Conservation (phyloP, 1,140 invertebrate species). For the Homalodisca vitripennis region DNA sequence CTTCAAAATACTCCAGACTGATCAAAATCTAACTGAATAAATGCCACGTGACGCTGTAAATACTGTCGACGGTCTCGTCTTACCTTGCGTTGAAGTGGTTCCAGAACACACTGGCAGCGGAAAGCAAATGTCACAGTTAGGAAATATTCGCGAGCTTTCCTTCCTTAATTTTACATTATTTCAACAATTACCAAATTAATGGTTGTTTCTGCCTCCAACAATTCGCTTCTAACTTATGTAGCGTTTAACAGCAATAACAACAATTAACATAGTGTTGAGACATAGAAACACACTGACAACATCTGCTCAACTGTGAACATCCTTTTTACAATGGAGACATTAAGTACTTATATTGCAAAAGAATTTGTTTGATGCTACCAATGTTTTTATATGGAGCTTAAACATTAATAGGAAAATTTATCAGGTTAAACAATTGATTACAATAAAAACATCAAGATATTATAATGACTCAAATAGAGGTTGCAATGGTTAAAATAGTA, state of each 20-base stretch:
- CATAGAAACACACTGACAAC: constrained; percentile 9
- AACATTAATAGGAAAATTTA: too few species aligned
- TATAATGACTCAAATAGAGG: neutral
- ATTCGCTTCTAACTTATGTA: neutral
- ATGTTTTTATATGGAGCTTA: too few species aligned
- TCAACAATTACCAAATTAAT: too few species aligned
- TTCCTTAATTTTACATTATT: neutral
- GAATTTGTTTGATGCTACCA: too few species aligned
- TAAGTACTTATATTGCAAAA: too few species aligned
- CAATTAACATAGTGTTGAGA: constrained; percentile 8
- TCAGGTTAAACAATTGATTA: too few species aligned
- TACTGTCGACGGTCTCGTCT: constrained; percentile 52
- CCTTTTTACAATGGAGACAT: too few species aligned
- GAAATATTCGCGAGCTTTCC: constrained; percentile 4
- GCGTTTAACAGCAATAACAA: neutral
- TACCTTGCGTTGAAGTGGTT: constrained; percentile 98
- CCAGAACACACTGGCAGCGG: constrained; percentile 84
- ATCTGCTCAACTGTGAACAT: constrained; percentile 19
- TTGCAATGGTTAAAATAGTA: constrained; percentile 3
- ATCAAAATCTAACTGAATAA: neutral
- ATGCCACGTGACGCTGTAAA: neutral
- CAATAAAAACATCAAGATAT: too few species aligned
- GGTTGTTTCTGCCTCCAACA: neutral
- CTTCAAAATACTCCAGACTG: constrained; percentile 23
- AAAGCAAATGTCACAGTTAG: constrained; percentile 45